Evolutionary conservation across 1,140 invertebrate genomes (phyloP).

Genomic region (Plectrocnemia conspersa): DNA sequence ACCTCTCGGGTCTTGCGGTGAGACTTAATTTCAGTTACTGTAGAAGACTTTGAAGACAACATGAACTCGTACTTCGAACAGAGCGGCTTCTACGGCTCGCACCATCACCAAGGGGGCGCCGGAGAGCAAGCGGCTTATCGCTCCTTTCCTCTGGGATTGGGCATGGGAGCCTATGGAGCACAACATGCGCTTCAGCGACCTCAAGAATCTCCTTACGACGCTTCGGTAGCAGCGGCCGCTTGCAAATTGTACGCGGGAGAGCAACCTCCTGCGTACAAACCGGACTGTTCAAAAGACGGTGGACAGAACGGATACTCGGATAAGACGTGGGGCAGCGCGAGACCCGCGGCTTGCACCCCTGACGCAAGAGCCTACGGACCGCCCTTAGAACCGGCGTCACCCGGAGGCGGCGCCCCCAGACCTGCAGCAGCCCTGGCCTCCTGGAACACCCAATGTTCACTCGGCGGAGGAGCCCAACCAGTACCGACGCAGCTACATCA

Average conservation of each 20-base stretch:
- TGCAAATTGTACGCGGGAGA: conserved; percentile 72
- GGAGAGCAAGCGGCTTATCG: conserved; percentile 70
- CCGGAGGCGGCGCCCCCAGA: conserved; percentile 47
- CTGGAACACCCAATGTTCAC: conserved; percentile 77
- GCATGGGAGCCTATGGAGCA: conserved; percentile 80
- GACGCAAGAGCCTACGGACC: conserved; percentile 75
- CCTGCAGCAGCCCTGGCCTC: conserved; percentile 59
- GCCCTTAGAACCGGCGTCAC: conserved; percentile 66
- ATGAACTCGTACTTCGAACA: conserved; percentile 97
- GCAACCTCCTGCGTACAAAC: conserved; percentile 59
- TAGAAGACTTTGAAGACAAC: conserved; percentile 39
- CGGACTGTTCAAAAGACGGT: conserved; percentile 56
- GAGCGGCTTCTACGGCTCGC: conserved; percentile 86
- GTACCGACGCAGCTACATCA: conserved; percentile 79
- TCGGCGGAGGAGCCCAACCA: conserved; percentile 71
- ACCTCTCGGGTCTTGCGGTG: too few species aligned
- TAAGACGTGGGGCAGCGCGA: conserved; percentile 62
- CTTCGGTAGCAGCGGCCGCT: conserved; percentile 78
- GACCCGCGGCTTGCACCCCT: conserved; percentile 81
- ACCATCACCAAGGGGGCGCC: conserved; percentile 70
- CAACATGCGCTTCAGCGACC: conserved; percentile 74
- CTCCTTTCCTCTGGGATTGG: conserved; percentile 75
- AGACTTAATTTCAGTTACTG: too few species aligned
- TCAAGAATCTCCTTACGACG: conserved; percentile 84
- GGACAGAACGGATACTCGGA: conserved; percentile 64